Evolutionary conservation across 1,140 invertebrate species (phyloP), one percentile per base, ranked within the genome.

Genomic region (Parapsyche elsis): DNA sequence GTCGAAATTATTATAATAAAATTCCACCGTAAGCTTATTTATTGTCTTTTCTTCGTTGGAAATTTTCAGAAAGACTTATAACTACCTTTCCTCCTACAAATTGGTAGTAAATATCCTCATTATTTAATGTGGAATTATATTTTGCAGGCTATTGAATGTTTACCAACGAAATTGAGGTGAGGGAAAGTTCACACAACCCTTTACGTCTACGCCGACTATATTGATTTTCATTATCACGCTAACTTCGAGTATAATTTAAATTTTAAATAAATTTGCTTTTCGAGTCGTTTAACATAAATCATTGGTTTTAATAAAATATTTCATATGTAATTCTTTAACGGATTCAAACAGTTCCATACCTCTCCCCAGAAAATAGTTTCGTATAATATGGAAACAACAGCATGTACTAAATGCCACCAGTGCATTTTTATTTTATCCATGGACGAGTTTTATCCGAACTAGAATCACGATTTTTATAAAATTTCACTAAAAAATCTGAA

Each of bases 171-270:
- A 75, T 75, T 24, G 46, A 57, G 73, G 73, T 57, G 73, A 57
- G 10, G 5, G 21, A 53, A 75, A 57, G 46, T 75, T 75, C 49
- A 46, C 23, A 75, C 14, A n/a, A 24, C 73, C 73, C 45, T 46
- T 49, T 9, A 30, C 12, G 73, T 57, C 49, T 57, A 46, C 44
- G 49, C 46, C 2, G 64, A 26, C 0, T 24, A 46, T 75, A 75
- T 75, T 57, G 73, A 75, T 75, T 75, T 75, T 75, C 73, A 53
- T 75, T 75, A 46, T 75, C 73, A 75, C 73, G 73, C 73, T 30
- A 75, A 45, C 21, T 46, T 74, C 45, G 16, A 73, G 46, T 49
- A 21, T 19, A 9, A 23, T 5, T 67, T 5, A 10, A 67, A 67
- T 26, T 67, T 67, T 26, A 67, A 67, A 67, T 23, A n/a, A 16